A percentile compares a stretch with the other conserved stretches of the same genome.
phyloP scores from a whole-genome alignment of 2,797 vertebrate species.

The Ctenopoma kingsleyae region DNA sequence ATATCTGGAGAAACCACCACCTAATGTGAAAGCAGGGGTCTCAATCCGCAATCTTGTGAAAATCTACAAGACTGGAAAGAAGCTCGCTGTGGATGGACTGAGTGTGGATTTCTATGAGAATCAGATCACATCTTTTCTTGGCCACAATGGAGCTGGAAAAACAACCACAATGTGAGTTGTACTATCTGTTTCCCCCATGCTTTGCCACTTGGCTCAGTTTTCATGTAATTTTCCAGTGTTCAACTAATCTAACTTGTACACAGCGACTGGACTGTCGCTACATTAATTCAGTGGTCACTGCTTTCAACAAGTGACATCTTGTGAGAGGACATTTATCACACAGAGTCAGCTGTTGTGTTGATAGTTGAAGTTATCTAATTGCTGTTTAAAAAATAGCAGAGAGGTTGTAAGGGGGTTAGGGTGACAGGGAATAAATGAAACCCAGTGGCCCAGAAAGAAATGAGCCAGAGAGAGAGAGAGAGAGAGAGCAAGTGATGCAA shows the following conservation, averaged over 20 bases:
- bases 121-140: conserved; percentile 97
- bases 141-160: conserved; percentile 95
- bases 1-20: conserved; percentile 90
- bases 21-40: conserved; percentile 89
- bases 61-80: conserved; percentile 95
- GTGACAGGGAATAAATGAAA: conserved; percentile 72
- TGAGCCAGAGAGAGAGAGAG: conserved; percentile 42
- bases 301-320: conserved; percentile 48
- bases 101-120: conserved; percentile 95
- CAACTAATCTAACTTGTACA: conserved; percentile 51
- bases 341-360: conserved; percentile 46
- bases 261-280: conserved; percentile 29
- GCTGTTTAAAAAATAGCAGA: conserved; percentile 51
- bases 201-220: conserved; percentile 19
- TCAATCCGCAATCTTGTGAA: conserved; percentile 95
- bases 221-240: conserved; percentile 38
- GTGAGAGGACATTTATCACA: conserved; percentile 62
- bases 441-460: conserved; percentile 64
- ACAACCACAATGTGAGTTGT: conserved; percentile 94
- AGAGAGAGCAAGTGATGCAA: conserved; percentile 59
- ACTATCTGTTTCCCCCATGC: conserved; percentile 21
- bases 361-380: conserved; percentile 67
- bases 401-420: conserved; percentile 50
- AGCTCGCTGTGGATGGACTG: conserved; percentile 95
- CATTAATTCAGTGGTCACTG: conserved; percentile 52